These are phyloP conservation scores for Drosophila gaucha DNA, from an alignment of 2,888 invertebrate species.

Conservation along the genomic window DNA sequence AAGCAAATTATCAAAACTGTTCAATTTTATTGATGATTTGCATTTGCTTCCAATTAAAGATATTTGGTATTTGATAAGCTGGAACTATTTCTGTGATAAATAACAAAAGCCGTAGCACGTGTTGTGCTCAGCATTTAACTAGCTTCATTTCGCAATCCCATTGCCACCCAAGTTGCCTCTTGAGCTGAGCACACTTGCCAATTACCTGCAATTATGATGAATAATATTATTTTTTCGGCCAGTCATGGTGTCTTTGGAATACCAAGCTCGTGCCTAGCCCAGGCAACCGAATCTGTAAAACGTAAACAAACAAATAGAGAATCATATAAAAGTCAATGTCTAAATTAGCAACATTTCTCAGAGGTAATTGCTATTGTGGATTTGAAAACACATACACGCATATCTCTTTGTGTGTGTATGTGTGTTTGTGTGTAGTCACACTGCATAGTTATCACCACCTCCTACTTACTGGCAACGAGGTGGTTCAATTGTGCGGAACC, in stretches of 20 bases:
- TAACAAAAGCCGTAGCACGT: constrained; percentile 1
- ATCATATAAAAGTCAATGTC: constrained; percentile 53
- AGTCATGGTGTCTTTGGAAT: constrained; percentile 47
- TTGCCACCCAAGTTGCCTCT: constrained; percentile 41
- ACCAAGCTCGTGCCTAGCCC: constrained; percentile 14
- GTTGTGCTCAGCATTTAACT: constrained; percentile 34
- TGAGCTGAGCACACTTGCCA: constrained; percentile 19
- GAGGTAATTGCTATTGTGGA: constrained; percentile 64
- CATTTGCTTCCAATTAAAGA: background rate
- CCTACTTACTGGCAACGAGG: constrained; percentile 15
- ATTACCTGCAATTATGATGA: constrained; percentile 58
- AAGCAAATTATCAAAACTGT: background rate
- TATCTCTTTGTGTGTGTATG: background rate
- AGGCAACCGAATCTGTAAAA: background rate
- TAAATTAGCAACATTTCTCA: constrained; percentile 58
- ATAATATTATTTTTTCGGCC: constrained; percentile 41
- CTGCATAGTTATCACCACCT: constrained; percentile 37
- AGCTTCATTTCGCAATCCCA: constrained; percentile 28
- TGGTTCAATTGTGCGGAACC: constrained; percentile 26
- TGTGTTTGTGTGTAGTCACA: constrained; percentile 31
- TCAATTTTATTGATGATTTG: background rate
- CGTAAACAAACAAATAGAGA: constrained; percentile 30
- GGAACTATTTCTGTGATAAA: background rate
- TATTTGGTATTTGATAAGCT: background rate
- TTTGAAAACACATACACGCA: constrained; percentile 12